Evolutionary conservation across 2,888 invertebrate species (phyloP).

Genomic region (Macrosiphum euphorbiae): DNA sequence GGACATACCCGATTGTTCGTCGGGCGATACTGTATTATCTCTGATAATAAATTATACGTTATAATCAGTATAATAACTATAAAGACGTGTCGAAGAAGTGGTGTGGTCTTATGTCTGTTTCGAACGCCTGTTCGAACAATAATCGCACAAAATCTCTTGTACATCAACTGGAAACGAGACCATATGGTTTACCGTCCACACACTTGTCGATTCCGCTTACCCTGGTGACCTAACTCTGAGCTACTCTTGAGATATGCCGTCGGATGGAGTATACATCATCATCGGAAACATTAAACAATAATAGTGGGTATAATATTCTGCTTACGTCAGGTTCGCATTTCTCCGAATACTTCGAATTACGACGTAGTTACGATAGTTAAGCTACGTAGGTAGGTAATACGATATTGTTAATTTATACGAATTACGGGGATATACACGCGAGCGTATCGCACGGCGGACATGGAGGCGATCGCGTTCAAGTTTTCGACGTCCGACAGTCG

Average conservation of each 20-base stretch:
- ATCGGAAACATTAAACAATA: neutral
- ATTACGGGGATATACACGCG: neutral
- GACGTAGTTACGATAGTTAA: neutral
- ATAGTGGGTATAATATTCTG: neutral
- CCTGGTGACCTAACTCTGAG: neutral
- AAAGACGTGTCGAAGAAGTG: neutral
- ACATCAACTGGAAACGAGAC: neutral
- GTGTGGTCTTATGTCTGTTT: neutral
- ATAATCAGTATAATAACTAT: neutral
- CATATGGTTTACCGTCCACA: neutral
- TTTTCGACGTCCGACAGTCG: neutral
- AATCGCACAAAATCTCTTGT: neutral
- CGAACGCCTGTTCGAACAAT: neutral
- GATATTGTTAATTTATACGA: slow-evolving; percentile 7
- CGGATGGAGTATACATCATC: neutral
- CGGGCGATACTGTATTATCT: neutral
- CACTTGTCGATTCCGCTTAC: neutral
- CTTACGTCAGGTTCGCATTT: neutral
- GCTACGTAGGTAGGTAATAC: neutral
- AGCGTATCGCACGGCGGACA: neutral
- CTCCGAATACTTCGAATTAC: neutral
- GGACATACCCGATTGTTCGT: neutral
- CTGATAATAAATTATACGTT: neutral
- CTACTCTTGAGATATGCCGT: neutral
- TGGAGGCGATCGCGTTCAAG: neutral